These are phyloP conservation scores for Podarcis raffonei DNA, from an alignment of 2,113 vertebrate species.

Conservation along the genomic window DNA sequence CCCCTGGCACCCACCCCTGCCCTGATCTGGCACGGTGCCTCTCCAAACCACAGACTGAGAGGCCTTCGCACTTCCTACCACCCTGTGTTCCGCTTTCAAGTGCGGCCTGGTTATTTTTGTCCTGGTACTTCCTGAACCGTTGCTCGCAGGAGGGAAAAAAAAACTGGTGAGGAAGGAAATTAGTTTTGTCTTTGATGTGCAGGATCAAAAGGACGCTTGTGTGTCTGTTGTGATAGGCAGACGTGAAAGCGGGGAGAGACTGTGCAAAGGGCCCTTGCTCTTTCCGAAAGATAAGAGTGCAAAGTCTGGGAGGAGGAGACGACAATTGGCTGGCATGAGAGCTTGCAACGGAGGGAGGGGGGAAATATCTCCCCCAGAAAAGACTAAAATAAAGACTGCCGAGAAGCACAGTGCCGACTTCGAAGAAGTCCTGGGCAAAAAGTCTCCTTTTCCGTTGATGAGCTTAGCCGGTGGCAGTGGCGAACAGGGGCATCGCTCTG, in stretches of 20 bases:
- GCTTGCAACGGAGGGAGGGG: no score
- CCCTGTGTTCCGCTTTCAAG: not conserved
- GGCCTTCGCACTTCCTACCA: not conserved
- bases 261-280: not conserved
- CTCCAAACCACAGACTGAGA: not conserved
- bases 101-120: not conserved
- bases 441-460: no score
- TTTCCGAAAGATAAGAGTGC: not conserved
- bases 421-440: no score
- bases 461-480: no score
- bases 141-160: not conserved
- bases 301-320: no score
- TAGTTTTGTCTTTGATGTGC: slow-evolving; percentile 5
- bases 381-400: not conserved
- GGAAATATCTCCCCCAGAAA: not conserved
- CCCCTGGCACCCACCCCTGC: no score
- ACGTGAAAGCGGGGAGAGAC: not conserved
- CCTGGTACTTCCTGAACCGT: not conserved
- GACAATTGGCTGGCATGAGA: not conserved
- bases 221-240: not conserved
- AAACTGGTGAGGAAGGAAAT: not conserved
- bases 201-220: not conserved
- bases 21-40: not conserved
- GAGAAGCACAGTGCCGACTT: no score
- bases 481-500: no score